Base-by-base conservation (phyloP, 2,888 invertebrate species). In the Leuctra nigra region DNA sequence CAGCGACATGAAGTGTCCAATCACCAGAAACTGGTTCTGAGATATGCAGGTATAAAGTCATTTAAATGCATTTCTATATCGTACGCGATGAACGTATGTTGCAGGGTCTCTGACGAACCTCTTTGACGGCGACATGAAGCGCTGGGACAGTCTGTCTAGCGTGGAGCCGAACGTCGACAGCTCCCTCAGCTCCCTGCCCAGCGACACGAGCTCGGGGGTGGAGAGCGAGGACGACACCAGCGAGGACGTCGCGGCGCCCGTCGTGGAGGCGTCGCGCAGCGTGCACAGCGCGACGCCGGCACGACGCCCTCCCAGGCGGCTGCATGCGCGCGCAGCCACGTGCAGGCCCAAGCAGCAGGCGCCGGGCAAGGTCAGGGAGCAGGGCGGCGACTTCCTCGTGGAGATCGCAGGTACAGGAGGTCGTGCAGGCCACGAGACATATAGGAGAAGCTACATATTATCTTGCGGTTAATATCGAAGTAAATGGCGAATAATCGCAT, bases 381-480 rank as follows among this genome's bases (percentile, higher is more conserved):
- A 86, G 78, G 85, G 92, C 57, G 87, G 90, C n/a, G 91, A 92
- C 75, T 92, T 91, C 70, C 75, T 92, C 61, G 88, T 91, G 29
- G 92, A 92, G 77, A 89, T 92, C 57, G 84, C 85, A n/a, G n/a
- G n/a, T n/a, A n/a, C n/a, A n/a, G n/a, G n/a, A n/a, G n/a, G n/a
- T n/a, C n/a, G n/a, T n/a, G n/a, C n/a, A n/a, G n/a, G n/a, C n/a
- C n/a, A n/a, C n/a, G n/a, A n/a, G n/a, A n/a, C n/a, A n/a, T n/a
- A n/a, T n/a, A n/a, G n/a, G n/a, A n/a, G n/a, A n/a, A n/a, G n/a
- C n/a, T n/a, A n/a, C n/a, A n/a, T n/a, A n/a, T n/a, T n/a, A n/a
- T n/a, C n/a, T n/a, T n/a, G n/a, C n/a, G n/a, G n/a, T n/a, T n/a
- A n/a, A n/a, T n/a, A n/a, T n/a, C n/a, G n/a, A n/a, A n/a, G n/a